Evolutionary conservation across 2,888 invertebrate species (phyloP).

Genomic region (Diadromus collaris): DNA sequence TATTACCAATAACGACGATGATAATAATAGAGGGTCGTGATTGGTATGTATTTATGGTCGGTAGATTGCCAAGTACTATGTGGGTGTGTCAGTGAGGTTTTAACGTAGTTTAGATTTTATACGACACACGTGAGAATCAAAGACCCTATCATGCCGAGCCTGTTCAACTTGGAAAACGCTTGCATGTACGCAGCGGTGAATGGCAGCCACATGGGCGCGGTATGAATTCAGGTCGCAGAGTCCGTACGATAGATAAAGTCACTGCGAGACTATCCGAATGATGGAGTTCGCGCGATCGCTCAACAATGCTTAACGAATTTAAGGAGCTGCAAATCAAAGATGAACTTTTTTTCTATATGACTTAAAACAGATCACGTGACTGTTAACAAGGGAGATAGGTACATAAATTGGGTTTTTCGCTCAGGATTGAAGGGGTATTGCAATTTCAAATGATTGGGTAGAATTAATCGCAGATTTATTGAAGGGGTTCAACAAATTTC

Average conservation of each 20-base stretch:
- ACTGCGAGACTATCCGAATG: background rate
- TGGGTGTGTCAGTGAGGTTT: background rate
- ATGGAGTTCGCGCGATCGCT: background rate
- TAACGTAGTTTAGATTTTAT: background rate
- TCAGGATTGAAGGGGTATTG: background rate
- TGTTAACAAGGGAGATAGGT: background rate
- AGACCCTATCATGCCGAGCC: background rate
- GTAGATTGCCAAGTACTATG: background rate
- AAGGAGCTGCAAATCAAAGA: conserved; percentile 40
- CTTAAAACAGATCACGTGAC: background rate
- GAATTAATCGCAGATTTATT: background rate
- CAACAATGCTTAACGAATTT: conserved; percentile 9
- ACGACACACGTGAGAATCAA: conserved; percentile 8
- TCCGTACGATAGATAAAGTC: conserved; percentile 1
- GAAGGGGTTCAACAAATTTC: background rate
- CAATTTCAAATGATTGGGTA: background rate
- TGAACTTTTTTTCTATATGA: background rate
- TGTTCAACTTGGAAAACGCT: background rate
- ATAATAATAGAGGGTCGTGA: background rate
- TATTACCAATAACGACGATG: conserved; percentile 7
- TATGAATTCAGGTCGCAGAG: conserved; percentile 8
- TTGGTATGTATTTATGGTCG: background rate
- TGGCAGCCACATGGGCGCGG: background rate
- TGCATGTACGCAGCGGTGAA: background rate
- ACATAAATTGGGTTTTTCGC: background rate